These are phyloP conservation scores for Echinarachnius parma DNA, from an alignment of 53 echinoderm and acorn worm species.

Conservation along the genomic window DNA sequence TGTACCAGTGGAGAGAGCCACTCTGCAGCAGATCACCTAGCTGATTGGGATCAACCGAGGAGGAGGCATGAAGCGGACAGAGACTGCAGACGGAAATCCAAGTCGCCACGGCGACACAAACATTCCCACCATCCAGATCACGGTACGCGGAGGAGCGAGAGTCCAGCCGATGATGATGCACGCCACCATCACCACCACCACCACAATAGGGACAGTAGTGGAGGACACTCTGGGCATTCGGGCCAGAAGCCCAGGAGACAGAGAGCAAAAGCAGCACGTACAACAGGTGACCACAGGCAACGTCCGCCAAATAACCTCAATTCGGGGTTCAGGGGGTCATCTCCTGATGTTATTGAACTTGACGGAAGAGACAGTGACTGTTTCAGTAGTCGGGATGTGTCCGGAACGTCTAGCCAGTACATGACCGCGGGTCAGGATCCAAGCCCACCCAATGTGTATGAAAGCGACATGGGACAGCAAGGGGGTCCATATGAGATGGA, in stretches of 20 bases:
- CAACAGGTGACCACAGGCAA: constrained; percentile 1
- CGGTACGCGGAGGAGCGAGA: constrained; percentile 4
- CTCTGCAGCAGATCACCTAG: too few relatives aligned
- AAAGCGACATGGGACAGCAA: constrained; percentile 11
- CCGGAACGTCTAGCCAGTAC: constrained; percentile 21
- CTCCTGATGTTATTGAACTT: constrained; percentile 26
- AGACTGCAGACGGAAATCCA: neutral
- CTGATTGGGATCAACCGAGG: neutral
- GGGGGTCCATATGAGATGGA: too few relatives aligned
- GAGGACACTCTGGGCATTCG: neutral
- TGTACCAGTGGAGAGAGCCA: too few relatives aligned
- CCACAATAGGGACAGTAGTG: constrained; percentile 12
- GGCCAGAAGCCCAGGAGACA: neutral
- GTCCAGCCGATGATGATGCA: neutral
- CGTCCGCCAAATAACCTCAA: constrained; percentile 1
- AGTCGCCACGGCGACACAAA: neutral
- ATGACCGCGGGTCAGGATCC: constrained; percentile 29
- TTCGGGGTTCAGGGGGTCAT: constrained; percentile 29
- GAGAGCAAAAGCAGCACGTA: neutral
- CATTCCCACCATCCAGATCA: constrained; percentile 7
- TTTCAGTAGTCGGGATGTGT: constrained; percentile 15
- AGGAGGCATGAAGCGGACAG: neutral
- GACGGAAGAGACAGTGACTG: constrained; percentile 11
- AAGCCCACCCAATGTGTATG: constrained; percentile 9
- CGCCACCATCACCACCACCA: too few relatives aligned